Base-by-base conservation (phyloP, 2,888 invertebrate genomes). In the Diloba caeruleocephala region DNA sequence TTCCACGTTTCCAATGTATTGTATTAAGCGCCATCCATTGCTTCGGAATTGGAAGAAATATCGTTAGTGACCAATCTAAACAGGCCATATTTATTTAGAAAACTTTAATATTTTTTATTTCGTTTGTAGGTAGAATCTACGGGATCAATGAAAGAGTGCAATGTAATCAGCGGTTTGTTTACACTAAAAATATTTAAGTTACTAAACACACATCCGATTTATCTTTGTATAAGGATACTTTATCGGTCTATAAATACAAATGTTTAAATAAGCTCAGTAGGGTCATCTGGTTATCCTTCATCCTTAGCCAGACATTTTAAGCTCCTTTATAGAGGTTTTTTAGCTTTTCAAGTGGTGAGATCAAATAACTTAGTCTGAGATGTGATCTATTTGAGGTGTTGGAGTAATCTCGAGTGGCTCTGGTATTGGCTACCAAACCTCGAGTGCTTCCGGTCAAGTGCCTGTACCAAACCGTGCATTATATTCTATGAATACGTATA, bases 371-470 rank as follows among this genome's bases (percentile, higher is more conserved):
- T 79, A 58, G 77, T 64, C 71, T 77, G 68, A 80, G 78, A 4
- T 82, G 81, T 80, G 78, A 81, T 85, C 87, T 89, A 86, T 90
- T 90, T 87, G 84, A 90, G 90, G 90, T 89, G 90, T 88, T 82
- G 79, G 68, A 79, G 73, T 84, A 83, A 91, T 90, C 89, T 92
- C 86, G 52, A 91, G 89, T 84, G 85, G 79, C 71, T 49, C 31
- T 63, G 43, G 44, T 50, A 69, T 71, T 45, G 71, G 76, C 76
- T 80, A 76, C 78, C 74, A 76, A 71, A 65, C 69, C 74, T 85
- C 80, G 76, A 90, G 85, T 72, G 81, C 78, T 90, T 90, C 90
- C 90, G 86, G 88, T 83, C 73, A 74, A 81, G 75, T 73, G 52
- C 36, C 29, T 14, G 34, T 13, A 46, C 19, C 61, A 60, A 42